A percentile compares a stretch with the other conserved stretches of the same genome.
These are phyloP conservation scores for Conus ventricosus DNA, from an alignment of 1,140 invertebrate species.

Conservation along the genomic window DNA sequence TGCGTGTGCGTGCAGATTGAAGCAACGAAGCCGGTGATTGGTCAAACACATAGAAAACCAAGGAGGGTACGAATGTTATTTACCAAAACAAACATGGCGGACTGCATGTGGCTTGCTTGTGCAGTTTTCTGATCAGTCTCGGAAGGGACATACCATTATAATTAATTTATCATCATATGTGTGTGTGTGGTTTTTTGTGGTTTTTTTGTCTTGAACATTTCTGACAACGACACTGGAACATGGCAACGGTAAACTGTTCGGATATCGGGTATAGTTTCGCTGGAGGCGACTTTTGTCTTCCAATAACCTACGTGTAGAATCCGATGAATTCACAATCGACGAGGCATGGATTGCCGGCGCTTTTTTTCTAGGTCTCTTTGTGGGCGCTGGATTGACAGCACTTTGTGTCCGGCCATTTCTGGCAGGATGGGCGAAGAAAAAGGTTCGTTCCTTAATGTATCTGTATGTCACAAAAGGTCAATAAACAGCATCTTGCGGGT, in stretches of 20 bases:
- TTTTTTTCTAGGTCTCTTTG: conserved; percentile 57
- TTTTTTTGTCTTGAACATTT: not conserved
- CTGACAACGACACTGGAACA: not conserved
- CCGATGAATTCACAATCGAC: conserved; percentile 48
- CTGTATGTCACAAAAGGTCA: not conserved
- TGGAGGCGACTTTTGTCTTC: conserved; percentile 50
- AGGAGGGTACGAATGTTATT: conserved; percentile 22
- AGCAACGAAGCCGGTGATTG: conserved; percentile 16
- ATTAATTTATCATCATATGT: no score
- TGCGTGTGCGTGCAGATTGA: not conserved
- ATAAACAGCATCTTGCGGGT: no score
- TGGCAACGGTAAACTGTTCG: conserved; percentile 19
- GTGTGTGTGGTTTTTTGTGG: not conserved
- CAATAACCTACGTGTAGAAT: conserved; percentile 45
- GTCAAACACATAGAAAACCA: conserved; percentile 34
- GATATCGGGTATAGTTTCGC: not conserved
- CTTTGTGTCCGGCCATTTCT: conserved; percentile 53
- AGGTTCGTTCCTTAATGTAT: conserved; percentile 39
- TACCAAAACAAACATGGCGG: conserved; percentile 48
- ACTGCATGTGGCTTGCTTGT: conserved; percentile 23
- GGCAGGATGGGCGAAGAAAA: conserved; percentile 57
- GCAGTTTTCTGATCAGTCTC: not conserved
- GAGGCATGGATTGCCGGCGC: conserved; percentile 58
- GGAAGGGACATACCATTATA: no score
- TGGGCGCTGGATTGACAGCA: conserved; percentile 48